These are phyloP conservation scores for Heteropelma amictum DNA, from an alignment of 2,888 invertebrate genomes.

Conservation along the genomic window DNA sequence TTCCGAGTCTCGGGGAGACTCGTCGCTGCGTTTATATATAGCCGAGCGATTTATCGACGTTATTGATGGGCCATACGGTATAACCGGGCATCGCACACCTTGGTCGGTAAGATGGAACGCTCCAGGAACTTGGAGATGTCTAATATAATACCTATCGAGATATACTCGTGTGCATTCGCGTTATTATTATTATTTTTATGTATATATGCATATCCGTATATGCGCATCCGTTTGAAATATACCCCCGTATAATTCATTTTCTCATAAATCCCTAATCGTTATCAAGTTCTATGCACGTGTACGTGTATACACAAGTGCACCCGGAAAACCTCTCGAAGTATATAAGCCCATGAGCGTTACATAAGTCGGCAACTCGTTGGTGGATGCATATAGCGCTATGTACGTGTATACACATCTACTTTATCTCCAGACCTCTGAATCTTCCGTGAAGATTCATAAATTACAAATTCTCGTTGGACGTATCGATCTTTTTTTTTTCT, in stretches of 20 bases:
- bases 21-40: conserved; percentile 20
- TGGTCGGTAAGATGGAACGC: too few species aligned
- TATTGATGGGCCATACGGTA: conserved; percentile 49
- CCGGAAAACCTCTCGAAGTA: conserved; percentile 38
- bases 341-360: conserved; percentile 13
- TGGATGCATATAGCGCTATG: too few species aligned
- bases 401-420: neutral
- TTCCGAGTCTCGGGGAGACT: conserved; percentile 20
- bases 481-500: neutral
- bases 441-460: conserved; percentile 6
- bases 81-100: too few species aligned
- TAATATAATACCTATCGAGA: conserved; percentile 33
- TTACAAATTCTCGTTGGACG: neutral
- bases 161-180: neutral
- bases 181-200: conserved; percentile 1
- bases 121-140: conserved; percentile 30
- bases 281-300: too few species aligned
- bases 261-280: conserved; percentile 51
- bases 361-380: neutral
- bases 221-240: conserved; percentile 14
- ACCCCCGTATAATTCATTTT: conserved; percentile 43
- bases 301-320: conserved; percentile 10
- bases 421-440: neutral
- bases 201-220: neutral
- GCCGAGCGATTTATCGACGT: conserved; percentile 54